Conservation (phyloP, 2,113 vertebrate species). For the Cheirogaleus medius region DNA sequence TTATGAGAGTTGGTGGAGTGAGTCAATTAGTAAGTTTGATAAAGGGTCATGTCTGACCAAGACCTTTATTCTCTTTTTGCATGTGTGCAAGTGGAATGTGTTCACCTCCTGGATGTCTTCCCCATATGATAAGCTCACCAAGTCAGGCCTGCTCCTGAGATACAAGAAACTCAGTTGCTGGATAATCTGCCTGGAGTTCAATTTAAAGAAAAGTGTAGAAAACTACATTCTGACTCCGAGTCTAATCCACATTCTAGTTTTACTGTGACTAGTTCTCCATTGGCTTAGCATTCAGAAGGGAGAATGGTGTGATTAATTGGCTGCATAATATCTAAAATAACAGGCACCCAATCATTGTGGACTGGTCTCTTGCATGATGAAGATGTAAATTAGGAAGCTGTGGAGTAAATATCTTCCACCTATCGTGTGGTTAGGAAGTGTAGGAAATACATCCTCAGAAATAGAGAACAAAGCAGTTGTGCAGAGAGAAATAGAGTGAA, state of each 20-base stretch:
- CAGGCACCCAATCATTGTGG: background rate
- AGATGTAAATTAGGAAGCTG: background rate
- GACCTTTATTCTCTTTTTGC: background rate
- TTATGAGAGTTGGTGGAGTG: background rate
- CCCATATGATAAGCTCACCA: background rate
- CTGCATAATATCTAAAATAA: background rate
- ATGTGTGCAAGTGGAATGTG: background rate
- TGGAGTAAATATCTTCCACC: background rate
- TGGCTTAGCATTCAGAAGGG: background rate
- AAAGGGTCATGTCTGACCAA: background rate
- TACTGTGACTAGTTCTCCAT: background rate
- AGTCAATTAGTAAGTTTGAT: background rate
- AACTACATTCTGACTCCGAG: background rate
- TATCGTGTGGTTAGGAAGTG: background rate
- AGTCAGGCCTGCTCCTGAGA: background rate
- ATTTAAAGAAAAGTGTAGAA: background rate
- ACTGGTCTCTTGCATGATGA: background rate
- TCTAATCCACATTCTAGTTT: background rate
- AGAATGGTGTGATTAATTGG: background rate
- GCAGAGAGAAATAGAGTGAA: background rate
- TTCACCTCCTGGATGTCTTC: background rate
- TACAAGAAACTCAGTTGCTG: background rate
- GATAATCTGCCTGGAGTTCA: background rate
- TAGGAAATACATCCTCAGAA: background rate
- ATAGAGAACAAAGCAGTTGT: background rate